Evolutionary conservation across 2,113 vertebrate genomes (phyloP).

Genomic region (Cranoglanis bouderius): DNA sequence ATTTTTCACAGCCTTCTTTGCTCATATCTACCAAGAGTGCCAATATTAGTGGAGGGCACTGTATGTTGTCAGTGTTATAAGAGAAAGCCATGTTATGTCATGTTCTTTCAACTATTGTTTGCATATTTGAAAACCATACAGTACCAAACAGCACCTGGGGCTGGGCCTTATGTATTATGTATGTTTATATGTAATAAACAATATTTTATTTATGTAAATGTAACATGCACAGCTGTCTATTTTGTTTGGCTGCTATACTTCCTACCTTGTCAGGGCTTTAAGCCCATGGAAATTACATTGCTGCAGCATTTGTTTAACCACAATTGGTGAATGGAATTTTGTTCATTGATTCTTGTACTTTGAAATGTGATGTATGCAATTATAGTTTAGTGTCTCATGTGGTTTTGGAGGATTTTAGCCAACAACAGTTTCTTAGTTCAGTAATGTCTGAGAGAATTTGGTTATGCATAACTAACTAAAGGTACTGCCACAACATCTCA

Average conservation of each 20-base stretch:
- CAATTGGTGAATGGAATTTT: neutral
- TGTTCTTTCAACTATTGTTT: neutral
- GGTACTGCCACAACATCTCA: neutral
- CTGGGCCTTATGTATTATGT: neutral
- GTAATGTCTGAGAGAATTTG: no score
- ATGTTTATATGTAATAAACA: no score
- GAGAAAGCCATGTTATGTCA: neutral
- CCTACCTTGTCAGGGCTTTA: neutral
- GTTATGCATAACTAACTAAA: neutral
- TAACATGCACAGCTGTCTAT: neutral
- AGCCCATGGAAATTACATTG: neutral
- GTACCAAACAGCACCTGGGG: neutral
- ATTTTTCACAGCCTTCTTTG: no score
- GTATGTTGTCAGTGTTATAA: neutral
- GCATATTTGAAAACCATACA: neutral
- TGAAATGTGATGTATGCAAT: neutral
- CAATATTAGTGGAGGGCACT: no score
- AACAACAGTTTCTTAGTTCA: no score
- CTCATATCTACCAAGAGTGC: no score
- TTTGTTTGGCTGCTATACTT: neutral
- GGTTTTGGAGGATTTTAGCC: no score
- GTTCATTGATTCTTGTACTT: neutral
- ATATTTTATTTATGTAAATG: no score
- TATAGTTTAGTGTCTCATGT: no score
- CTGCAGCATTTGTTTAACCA: neutral